Base-by-base conservation (phyloP, 2,113 vertebrate species). In the Oreochromis aureus region DNA sequence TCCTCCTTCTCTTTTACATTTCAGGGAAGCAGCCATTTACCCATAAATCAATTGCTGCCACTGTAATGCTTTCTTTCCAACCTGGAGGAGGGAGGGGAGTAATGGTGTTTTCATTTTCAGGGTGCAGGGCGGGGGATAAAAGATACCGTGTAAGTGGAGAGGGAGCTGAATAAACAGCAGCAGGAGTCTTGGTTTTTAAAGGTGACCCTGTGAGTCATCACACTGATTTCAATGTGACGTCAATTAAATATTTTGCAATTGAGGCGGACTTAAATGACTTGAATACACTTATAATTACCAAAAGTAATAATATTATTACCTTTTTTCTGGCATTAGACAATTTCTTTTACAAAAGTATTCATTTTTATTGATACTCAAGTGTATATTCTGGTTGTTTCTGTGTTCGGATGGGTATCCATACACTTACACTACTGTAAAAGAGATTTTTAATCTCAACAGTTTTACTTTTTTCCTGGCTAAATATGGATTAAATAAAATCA, bases 101-200 rank as follows among this genome's bases (percentile, higher is more conserved):
- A 86, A 95, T 86, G 30, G 84, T 79, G 41, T 78, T 93, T 94
- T 93, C 90, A 89, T 94, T 91, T 87, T 86, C 87, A 84, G 41
- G 86, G 44, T 63, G 34, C 53, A 54, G 22, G 18, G 48, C 6
- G 54, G 80, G 39, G 83, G 71, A 89, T 53, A 54, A 85, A 79
- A 63, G 59, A 73, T 32, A 54, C 71, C 19, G 48, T 79, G 59
- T 46, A 53, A 79, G 88, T 79, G 82, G 85, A 73, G 55, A 84
- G 27, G 7, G 32, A 86, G 58, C 7, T 27, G 80, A 76, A 80
- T 85, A 79, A 93, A 93, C 71, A 85, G 54, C 5, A 59, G 8
- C 32, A 13, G n/a, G 41, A 48, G 58, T 51, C 10, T 36, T 79
- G n/a, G n/a, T 41, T 76, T 81, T 59, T 44, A 86, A 85, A 80